These are phyloP conservation scores for Thermophis baileyi DNA, from an alignment of 2,113 vertebrate species.

Conservation along the genomic window DNA sequence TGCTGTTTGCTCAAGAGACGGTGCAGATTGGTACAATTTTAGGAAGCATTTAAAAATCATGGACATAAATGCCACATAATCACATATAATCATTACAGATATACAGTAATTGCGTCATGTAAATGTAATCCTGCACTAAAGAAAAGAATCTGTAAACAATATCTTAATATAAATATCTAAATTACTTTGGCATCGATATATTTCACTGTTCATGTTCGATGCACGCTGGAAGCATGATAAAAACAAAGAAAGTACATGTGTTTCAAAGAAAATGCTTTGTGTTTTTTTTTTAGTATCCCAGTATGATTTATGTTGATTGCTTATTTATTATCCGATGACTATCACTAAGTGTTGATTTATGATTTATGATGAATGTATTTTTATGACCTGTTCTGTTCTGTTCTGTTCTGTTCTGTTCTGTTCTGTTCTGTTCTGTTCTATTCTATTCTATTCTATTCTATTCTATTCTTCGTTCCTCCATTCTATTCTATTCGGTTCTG, in stretches of 20 bases:
- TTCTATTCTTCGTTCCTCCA: too few species aligned
- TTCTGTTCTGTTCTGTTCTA: too few species aligned
- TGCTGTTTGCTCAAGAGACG: not conserved
- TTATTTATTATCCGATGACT: too few species aligned
- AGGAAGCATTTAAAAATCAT: not conserved
- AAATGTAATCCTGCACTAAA: not conserved
- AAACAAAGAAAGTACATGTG: not conserved
- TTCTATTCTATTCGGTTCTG: too few species aligned
- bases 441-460: too few species aligned
- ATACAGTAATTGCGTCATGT: rapidly evolving
- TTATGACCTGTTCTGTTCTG: too few species aligned
- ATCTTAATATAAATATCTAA: not conserved
- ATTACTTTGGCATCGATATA: not conserved
- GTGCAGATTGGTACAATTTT: not conserved
- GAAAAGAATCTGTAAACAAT: not conserved
- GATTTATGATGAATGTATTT: too few species aligned
- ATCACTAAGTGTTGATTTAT: too few species aligned
- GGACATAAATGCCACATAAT: not conserved
- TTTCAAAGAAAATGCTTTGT: not conserved
- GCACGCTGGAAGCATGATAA: not conserved
- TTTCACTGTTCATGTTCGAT: not conserved
- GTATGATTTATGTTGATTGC: too few species aligned
- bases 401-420: too few species aligned
- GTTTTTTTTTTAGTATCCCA: too few species aligned
- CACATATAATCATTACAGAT: not conserved